phyloP scores from a whole-genome alignment of 1,140 invertebrate species.

The Drosophila tsacasi region DNA sequence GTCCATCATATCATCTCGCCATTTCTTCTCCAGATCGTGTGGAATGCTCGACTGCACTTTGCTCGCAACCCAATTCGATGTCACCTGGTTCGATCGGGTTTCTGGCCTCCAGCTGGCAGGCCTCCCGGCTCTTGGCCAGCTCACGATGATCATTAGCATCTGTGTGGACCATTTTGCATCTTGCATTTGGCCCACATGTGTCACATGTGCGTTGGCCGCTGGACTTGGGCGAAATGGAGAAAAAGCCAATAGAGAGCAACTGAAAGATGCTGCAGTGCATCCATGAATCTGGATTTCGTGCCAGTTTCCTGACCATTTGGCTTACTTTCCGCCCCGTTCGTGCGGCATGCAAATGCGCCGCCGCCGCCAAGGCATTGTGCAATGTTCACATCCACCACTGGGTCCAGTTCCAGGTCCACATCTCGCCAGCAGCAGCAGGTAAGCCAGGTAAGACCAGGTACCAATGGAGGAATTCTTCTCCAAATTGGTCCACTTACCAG shows the following conservation, averaged over 20 bases:
- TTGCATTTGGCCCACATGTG: constrained; percentile 72
- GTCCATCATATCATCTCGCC: constrained; percentile 4
- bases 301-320: constrained; percentile 79
- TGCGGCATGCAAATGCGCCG: constrained; percentile 68
- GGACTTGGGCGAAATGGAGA: not conserved
- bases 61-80: constrained; percentile 41
- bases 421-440: constrained; percentile 14
- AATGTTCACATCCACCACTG: constrained; percentile 42
- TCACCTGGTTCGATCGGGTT: constrained; percentile 24
- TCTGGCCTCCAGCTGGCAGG: not conserved
- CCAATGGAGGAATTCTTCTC: constrained; percentile 38
- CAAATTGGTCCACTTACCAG: constrained; percentile 45
- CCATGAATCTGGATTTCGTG: constrained; percentile 29
- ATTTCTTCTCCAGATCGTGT: constrained; percentile 25
- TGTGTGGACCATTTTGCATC: constrained; percentile 33
- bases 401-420: constrained; percentile 20
- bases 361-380: constrained; percentile 39
- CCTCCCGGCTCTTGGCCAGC: not conserved
- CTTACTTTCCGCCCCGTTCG: constrained; percentile 57
- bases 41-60: constrained; percentile 51
- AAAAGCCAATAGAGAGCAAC: not conserved
- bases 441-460: constrained; percentile 22
- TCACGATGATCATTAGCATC: constrained; percentile 19
- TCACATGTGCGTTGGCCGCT: constrained; percentile 66
- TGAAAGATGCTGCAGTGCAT: constrained; percentile 31